Evolutionary conservation across 2,888 invertebrate species (phyloP).

Genomic region (Ectemnius lituratus): DNA sequence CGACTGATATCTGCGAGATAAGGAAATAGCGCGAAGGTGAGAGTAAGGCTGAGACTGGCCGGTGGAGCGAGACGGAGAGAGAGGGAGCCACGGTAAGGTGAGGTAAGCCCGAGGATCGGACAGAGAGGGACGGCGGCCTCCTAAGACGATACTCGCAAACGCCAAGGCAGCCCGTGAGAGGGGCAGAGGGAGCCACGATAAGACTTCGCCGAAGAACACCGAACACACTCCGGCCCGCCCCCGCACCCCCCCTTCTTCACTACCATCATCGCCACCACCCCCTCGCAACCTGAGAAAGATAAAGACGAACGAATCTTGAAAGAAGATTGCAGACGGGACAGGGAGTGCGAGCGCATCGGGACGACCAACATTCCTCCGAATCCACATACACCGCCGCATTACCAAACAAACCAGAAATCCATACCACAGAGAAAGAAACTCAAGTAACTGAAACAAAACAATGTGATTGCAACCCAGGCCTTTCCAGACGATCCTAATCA

Average conservation of each 20-base stretch:
- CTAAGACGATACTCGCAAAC: slow-evolving; percentile 1
- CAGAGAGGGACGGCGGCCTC: background rate
- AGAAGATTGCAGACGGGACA: slow-evolving; percentile 1
- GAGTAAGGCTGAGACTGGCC: background rate
- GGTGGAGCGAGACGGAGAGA: background rate
- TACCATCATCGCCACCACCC: too few species aligned
- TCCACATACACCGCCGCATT: too few species aligned
- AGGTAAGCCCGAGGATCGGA: background rate
- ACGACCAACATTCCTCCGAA: too few species aligned
- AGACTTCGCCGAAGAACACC: background rate
- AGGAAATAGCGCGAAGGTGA: background rate
- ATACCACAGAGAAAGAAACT: too few species aligned
- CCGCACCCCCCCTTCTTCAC: too few species aligned
- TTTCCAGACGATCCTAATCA: too few species aligned
- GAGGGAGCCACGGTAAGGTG: background rate
- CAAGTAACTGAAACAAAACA: too few species aligned
- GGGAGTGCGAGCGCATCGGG: slow-evolving; percentile 1
- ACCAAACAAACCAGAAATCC: too few species aligned
- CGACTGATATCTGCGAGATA: background rate
- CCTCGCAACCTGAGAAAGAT: background rate
- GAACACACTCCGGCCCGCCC: too few species aligned
- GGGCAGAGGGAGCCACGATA: slow-evolving; percentile 4
- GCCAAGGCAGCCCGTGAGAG: slow-evolving; percentile 1
- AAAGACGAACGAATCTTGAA: background rate
- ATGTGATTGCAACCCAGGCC: too few species aligned